Evolutionary conservation across 2,888 invertebrate genomes (phyloP), one percentile per base, ranked within the genome.

Genomic region (Epiblema foenella): DNA sequence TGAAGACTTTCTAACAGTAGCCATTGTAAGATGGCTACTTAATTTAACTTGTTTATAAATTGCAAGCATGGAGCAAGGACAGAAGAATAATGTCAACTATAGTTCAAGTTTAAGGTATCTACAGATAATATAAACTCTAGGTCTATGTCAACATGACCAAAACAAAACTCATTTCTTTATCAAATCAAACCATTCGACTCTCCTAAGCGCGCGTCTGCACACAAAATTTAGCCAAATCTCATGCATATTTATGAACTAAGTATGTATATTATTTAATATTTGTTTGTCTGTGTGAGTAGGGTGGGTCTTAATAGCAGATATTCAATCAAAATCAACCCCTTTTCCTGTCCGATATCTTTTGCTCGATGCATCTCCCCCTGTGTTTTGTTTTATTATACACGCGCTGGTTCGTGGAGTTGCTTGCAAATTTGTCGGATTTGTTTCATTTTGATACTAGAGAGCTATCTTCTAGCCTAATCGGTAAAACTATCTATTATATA

Each of bases 251-350:
- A 93, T 93, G 91, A 90, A 86, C 84, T 88, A 85, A 85, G 85
- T 83, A 87, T 87, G 89, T 91, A 89, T 90, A 91, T 90, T 93
- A 92, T 91, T 91, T 90, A 88, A 89, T 89, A 86, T 86, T 83
- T 87, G 85, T 77, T 77, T 87, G 79, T 77, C 88, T 90, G 91
- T 88, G 90, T 77, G 86, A 80, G 77, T 75, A 83, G 85, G 86
- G 86, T 86, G 91, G 90, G 87, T 87, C 90, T 89, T 92, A 87
- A 93, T 93, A 92, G 90, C 93, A 93, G 93, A 93, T 93, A 93
- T 93, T 93, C 93, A 93, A 93, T 93, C 93, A 93, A 93, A 91
- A 89, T 89, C 91, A 90, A 91, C 92, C 93, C 93, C 86, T 91
- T 89, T 80, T 84, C 86, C 86, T 85, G 88, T 83, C 91, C 91